phyloP scores from a whole-genome alignment of 2,797 vertebrate genomes.

The Lagorchestes hirsutus region DNA sequence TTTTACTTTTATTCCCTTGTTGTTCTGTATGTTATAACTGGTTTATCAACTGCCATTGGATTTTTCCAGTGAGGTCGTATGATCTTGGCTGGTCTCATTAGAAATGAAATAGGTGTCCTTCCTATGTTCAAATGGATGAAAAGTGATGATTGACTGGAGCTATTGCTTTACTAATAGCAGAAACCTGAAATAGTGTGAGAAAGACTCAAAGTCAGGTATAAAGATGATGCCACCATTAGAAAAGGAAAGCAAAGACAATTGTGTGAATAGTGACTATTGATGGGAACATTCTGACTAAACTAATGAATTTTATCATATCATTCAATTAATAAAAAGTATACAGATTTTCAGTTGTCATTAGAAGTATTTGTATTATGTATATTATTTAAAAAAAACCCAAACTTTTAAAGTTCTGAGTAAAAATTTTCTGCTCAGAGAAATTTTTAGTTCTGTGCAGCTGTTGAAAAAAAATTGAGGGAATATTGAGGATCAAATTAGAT shows the following conservation, averaged over 20 bases:
- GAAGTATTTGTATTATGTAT: background rate
- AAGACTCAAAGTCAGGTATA: background rate
- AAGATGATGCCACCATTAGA: background rate
- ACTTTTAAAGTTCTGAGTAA: background rate
- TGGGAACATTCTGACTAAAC: background rate
- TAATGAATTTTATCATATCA: background rate
- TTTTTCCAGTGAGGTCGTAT: background rate
- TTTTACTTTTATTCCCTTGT: background rate
- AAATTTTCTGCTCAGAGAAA: background rate
- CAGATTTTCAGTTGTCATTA: background rate
- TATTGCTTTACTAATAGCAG: background rate
- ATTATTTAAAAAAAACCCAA: background rate
- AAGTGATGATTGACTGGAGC: background rate
- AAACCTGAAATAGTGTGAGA: background rate
- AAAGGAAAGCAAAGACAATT: background rate
- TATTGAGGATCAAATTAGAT: background rate
- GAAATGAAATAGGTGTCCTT: background rate
- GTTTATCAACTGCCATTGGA: background rate
- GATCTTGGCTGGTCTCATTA: background rate
- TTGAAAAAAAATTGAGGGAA: background rate
- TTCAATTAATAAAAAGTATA: background rate
- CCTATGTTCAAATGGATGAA: background rate
- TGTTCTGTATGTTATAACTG: background rate
- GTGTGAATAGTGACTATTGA: background rate
- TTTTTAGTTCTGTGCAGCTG: background rate